phyloP scores from a whole-genome alignment of 2,888 invertebrate species.

The Dendrolimus pini region DNA sequence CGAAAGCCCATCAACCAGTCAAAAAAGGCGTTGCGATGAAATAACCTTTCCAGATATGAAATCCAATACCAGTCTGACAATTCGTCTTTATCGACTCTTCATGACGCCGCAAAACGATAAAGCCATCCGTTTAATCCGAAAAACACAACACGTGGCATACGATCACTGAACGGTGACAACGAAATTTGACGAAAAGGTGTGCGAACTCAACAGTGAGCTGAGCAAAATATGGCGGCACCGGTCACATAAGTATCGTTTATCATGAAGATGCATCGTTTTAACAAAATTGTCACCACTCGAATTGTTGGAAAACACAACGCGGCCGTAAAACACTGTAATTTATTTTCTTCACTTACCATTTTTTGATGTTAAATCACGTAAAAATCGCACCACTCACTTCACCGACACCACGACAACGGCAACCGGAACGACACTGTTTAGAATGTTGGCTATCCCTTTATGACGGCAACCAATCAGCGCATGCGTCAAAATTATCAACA shows the following conservation, averaged over 20 bases:
- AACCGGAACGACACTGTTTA: constrained; percentile 73
- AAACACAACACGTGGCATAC: constrained; percentile 72
- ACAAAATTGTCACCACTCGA: constrained; percentile 30
- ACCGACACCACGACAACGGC: constrained; percentile 72
- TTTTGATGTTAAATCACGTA: constrained; percentile 72
- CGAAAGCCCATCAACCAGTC: constrained; percentile 34
- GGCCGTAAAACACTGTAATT: constrained; percentile 48
- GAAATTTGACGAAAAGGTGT: constrained; percentile 67
- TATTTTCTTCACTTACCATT: constrained; percentile 72
- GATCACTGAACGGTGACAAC: constrained; percentile 72
- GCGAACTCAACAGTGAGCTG: constrained; percentile 63
- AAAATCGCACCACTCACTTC: constrained; percentile 71
- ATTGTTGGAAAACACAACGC: constrained; percentile 41
- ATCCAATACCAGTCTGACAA: constrained; percentile 60
- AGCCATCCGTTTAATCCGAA: constrained; percentile 21
- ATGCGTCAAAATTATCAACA: constrained; percentile 62
- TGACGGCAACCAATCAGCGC: constrained; percentile 64
- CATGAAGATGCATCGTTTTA: constrained; percentile 43
- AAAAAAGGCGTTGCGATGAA: constrained; percentile 64
- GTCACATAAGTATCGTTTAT: constrained; percentile 45
- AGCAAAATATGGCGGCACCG: constrained; percentile 77
- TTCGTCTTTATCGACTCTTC: constrained; percentile 23
- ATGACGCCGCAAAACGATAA: constrained; percentile 19
- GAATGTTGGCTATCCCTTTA: constrained; percentile 64
- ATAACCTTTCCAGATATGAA: constrained; percentile 67